Base-by-base conservation (phyloP, 2,797 vertebrate species). In the Anniella stebbinsi region DNA sequence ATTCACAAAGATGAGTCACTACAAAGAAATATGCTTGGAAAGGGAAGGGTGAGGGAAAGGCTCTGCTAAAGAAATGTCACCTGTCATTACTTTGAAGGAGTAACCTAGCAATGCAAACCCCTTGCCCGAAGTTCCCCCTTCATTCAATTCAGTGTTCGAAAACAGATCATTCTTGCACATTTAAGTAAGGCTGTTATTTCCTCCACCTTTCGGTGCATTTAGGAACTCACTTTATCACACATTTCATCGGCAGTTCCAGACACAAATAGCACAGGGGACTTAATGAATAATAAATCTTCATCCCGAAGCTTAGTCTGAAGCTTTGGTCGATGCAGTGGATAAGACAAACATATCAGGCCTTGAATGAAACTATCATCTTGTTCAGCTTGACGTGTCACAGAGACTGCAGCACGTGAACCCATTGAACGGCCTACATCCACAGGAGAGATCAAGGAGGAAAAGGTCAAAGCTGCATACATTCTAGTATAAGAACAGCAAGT, bases 311-410 rank as follows among this genome's bases (percentile, higher is more conserved):
- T 97, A 63, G 97, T 96, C 17, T 96, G 98, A 95, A 98, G 97
- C 87, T 98, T 98, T 9, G 98, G 98, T 88, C 97, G 98, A 93
- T 99, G 98, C 85, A 99, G 80, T 5, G 98, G 98, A 82, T 99
- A 99, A 82, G 98, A 99, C 87, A 99, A 97, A 93, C 98, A 99
- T 91, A 99, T 93, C 21, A 99, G 96, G 12, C 99, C 98, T 90
- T 93, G 97, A 92, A 98, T 93, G 80, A 97, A 97, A n/a, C 93
- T 97, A 84, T 97, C 97, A 45, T 97, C 96, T 88, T 96, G 94
- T 84, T 95, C 96, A 86, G 92, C 92, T 45, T 97, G 96, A 84
- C 88, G 88, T 89, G 97, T 94, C 48, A 98, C 92, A 91, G 97
- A 98, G 67, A 97, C 98, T 87, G 98, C 98, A 81, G 98, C 98